Conservation (phyloP, 2,888 invertebrate species). For the Lamellibrachia satsuma region DNA sequence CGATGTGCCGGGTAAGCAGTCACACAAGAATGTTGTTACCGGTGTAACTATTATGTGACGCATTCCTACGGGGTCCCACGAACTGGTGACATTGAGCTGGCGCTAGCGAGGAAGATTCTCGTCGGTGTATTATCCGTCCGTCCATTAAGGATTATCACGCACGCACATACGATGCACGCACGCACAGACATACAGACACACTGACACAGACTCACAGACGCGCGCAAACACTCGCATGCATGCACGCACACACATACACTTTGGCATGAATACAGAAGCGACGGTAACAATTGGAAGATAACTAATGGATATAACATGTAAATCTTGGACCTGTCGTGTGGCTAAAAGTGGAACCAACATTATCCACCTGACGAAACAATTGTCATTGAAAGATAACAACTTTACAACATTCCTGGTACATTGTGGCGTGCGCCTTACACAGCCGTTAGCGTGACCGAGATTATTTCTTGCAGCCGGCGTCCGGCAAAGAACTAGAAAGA, state of each 20-base stretch:
- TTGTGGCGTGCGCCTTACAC: neutral
- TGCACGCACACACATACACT: neutral
- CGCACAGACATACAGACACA: neutral
- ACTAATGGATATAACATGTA: too few relatives aligned
- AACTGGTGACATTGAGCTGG: neutral
- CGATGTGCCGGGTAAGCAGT: neutral
- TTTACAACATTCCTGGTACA: neutral
- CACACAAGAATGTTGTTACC: neutral
- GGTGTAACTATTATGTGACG: neutral
- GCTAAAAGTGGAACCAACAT: neutral
- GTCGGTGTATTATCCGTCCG: too few relatives aligned
- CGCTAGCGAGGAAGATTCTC: too few relatives aligned
- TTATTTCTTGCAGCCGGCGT: neutral
- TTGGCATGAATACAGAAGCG: too few relatives aligned
- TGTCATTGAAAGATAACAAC: neutral
- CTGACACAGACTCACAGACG: neutral
- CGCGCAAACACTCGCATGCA: neutral
- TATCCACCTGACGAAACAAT: neutral
- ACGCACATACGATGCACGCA: too few relatives aligned
- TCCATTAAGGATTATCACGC: too few relatives aligned
- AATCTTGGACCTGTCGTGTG: too few relatives aligned
- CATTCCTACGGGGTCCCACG: neutral
- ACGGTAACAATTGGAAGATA: too few relatives aligned
- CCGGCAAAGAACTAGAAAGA: neutral
- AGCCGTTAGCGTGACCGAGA: neutral